Percentiles rank a stretch among this genome's conserved stretches.
Evolutionary conservation across 2,888 invertebrate genomes (phyloP).

Genomic region (Drosophila mulleri): DNA sequence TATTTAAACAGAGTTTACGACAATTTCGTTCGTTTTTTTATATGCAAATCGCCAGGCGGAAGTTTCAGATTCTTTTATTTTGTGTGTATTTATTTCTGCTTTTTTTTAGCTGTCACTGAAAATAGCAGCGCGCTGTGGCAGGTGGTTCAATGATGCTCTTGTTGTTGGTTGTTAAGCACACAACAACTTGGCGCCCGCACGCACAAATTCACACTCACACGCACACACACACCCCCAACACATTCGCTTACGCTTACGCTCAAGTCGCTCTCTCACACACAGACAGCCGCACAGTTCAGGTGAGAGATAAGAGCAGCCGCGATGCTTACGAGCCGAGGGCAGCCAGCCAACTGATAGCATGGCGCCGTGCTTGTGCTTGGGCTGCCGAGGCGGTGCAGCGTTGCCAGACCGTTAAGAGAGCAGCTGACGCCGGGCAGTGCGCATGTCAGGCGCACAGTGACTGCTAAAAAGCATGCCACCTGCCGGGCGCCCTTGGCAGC

Average conservation of each 20-base stretch:
- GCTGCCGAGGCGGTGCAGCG: slow-evolving; percentile 22
- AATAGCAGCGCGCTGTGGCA: slow-evolving; percentile 46
- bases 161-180: slow-evolving; percentile 51
- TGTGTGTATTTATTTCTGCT: slow-evolving; percentile 23
- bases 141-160: slow-evolving; percentile 47
- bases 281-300: slow-evolving; percentile 4
- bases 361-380: slow-evolving; percentile 2
- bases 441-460: slow-evolving; percentile 57
- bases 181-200: slow-evolving; percentile 71
- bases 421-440: slow-evolving; percentile 17
- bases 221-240: background rate
- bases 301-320: slow-evolving; percentile 41
- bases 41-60: slow-evolving; percentile 62
- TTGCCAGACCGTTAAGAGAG: slow-evolving; percentile 52
- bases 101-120: slow-evolving; percentile 37
- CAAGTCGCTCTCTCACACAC: slow-evolving; percentile 30
- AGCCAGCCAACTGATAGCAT: slow-evolving; percentile 71
- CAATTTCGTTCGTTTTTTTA: slow-evolving; percentile 33
- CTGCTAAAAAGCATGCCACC: slow-evolving; percentile 45
- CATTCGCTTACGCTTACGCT: slow-evolving; percentile 1
- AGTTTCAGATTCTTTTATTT: slow-evolving; percentile 38
- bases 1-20: slow-evolving; percentile 48
- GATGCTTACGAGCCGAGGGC: slow-evolving; percentile 62
- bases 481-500: slow-evolving; percentile 5
- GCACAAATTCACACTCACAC: slow-evolving; percentile 28